Evolutionary conservation across 2,113 vertebrate genomes (phyloP).

Genomic region (Microcebus ravelobensis): DNA sequence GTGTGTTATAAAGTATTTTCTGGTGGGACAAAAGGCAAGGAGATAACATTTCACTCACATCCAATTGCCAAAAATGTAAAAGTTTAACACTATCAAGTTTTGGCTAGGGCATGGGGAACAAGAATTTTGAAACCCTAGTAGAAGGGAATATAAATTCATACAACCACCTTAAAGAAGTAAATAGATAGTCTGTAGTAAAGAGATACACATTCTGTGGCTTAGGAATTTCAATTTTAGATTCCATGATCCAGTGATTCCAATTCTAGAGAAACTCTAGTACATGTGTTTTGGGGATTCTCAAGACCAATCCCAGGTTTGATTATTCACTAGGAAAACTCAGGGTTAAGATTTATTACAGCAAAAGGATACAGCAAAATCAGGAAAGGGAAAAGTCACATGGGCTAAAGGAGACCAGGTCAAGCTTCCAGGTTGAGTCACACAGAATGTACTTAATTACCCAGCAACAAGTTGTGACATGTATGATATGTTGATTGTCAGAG

Average conservation of each 20-base stretch:
- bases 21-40: neutral
- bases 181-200: neutral
- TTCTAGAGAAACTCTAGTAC: neutral
- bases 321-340: neutral
- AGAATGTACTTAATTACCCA: neutral
- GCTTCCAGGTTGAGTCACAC: neutral
- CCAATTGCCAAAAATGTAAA: neutral
- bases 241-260: neutral
- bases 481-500: neutral
- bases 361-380: neutral
- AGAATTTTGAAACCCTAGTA: neutral
- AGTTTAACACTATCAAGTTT: neutral
- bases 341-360: neutral
- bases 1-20: neutral
- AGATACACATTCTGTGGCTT: neutral
- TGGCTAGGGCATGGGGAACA: neutral
- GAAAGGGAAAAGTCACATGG: neutral
- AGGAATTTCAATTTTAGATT: neutral
- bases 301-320: neutral
- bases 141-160: neutral
- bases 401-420: neutral
- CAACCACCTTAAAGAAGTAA: neutral
- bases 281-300: neutral
- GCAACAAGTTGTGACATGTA: neutral
- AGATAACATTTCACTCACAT: neutral